These are phyloP conservation scores for Festucalex cinctus DNA, from an alignment of 2,113 vertebrate genomes.

Conservation along the genomic window DNA sequence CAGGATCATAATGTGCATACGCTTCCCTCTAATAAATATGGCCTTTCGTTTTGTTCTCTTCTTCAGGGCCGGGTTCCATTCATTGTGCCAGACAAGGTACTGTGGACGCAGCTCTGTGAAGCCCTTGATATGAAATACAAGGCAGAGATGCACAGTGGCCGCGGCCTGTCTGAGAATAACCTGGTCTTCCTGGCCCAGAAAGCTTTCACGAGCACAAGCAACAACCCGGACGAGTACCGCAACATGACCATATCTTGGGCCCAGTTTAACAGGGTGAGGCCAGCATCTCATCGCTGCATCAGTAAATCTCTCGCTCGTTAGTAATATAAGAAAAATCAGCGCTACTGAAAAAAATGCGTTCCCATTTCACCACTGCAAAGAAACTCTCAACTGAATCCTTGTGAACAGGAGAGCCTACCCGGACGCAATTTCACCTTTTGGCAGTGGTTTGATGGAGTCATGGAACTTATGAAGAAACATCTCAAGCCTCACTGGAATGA, in stretches of 20 bases:
- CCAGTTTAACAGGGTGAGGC: conserved; percentile 84
- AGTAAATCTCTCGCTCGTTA: too few relatives aligned
- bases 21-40: neutral
- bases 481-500: conserved; percentile 96
- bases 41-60: neutral
- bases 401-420: conserved; percentile 84
- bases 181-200: conserved; percentile 91
- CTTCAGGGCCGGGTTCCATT: conserved; percentile 88
- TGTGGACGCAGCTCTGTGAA: conserved; percentile 86
- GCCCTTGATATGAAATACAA: conserved; percentile 93
- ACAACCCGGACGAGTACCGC: conserved; percentile 83
- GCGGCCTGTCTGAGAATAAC: conserved; percentile 87
- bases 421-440: conserved; percentile 96
- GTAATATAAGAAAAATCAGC: neutral
- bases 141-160: conserved; percentile 87
- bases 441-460: conserved; percentile 98
- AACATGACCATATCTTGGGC: conserved; percentile 91
- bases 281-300: neutral
- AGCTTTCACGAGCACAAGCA: conserved; percentile 82
- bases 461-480: conserved; percentile 95
- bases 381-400: neutral
- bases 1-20: neutral
- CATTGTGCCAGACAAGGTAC: conserved; percentile 86
- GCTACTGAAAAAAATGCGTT: neutral
- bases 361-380: neutral